Percentiles rank a stretch among this genome's conserved stretches.
These are phyloP conservation scores for Elachura formosa DNA, from an alignment of 2,113 vertebrate genomes.

Conservation along the genomic window DNA sequence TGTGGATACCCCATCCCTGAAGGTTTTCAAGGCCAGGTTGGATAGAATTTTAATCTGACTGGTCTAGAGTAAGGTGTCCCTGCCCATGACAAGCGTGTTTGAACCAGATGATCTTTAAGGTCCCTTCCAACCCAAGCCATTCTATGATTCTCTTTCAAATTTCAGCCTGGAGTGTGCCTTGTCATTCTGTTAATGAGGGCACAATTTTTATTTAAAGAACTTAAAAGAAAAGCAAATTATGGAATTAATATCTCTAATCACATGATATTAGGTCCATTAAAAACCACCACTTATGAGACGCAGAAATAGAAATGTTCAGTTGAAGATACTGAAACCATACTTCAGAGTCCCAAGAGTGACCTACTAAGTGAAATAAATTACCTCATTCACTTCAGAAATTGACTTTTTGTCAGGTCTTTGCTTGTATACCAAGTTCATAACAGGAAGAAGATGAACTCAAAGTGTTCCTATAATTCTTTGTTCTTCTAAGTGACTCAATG, in stretches of 20 bases:
- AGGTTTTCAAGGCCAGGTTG: neutral
- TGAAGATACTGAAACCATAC: neutral
- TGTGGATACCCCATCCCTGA: neutral
- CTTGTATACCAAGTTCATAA: neutral
- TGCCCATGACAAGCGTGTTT: neutral
- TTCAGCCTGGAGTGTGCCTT: accelerated
- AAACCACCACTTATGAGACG: neutral
- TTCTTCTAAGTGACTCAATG: neutral
- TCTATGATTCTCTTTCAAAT: neutral
- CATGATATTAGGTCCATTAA: neutral
- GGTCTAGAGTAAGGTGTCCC: neutral
- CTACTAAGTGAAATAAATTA: neutral
- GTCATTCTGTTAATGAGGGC: neutral
- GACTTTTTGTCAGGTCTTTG: neutral
- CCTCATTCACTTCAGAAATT: neutral
- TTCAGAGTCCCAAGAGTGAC: neutral
- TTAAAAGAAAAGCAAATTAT: neutral
- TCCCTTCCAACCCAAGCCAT: neutral
- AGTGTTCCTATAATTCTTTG: neutral
- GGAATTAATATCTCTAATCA: neutral
- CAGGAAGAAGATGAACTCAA: neutral
- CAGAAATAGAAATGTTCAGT: neutral
- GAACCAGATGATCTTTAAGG: neutral
- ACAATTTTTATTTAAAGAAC: neutral
- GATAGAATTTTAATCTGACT: neutral